Conservation (phyloP, 1,140 invertebrate species). For the Metopolophium dirhodum region DNA sequence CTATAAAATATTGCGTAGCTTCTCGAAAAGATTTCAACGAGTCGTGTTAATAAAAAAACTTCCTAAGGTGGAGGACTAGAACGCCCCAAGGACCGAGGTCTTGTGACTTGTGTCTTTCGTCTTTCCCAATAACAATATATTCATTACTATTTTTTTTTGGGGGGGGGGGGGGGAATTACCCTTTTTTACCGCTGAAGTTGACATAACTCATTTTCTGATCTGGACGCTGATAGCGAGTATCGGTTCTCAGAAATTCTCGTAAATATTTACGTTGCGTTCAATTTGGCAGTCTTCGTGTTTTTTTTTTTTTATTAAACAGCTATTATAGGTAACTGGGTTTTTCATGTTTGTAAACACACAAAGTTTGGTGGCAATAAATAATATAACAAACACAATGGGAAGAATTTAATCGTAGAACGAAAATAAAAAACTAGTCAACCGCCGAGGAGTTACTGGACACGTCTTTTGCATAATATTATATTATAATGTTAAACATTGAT, state of each 20-base stretch:
- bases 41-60: background rate
- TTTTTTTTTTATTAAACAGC: background rate
- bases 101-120: background rate
- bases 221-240: background rate
- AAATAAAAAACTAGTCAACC: background rate
- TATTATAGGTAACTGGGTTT: constrained; percentile 1
- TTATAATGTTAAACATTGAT: background rate
- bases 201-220: background rate
- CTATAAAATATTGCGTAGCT: background rate
- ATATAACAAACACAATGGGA: background rate
- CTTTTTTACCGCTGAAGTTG: background rate
- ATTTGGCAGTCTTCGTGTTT: background rate
- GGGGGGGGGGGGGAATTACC: background rate
- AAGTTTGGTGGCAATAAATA: background rate
- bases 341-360: background rate
- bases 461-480: constrained; percentile 4
- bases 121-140: background rate
- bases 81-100: background rate
- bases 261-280: background rate
- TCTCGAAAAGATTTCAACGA: background rate
- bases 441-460: background rate
- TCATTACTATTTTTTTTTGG: too few relatives aligned
- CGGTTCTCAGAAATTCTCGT: background rate
- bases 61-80: background rate
- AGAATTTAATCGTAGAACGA: background rate